phyloP scores from a whole-genome alignment of 2,888 invertebrate genomes.

The Drosophila peninsularis region DNA sequence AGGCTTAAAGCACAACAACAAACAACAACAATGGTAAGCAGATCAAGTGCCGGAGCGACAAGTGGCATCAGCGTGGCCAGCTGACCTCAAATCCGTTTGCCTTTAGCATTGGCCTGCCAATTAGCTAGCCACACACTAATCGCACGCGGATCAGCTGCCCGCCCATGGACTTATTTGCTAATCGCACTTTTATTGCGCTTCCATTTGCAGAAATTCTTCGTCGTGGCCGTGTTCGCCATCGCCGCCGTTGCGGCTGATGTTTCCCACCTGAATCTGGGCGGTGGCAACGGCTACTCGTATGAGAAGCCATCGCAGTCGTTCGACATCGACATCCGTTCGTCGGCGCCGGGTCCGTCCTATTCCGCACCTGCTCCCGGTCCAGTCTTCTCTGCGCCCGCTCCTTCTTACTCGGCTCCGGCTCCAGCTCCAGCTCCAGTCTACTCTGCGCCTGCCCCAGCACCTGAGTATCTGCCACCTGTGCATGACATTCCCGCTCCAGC shows the following conservation, averaged over 20 bases:
- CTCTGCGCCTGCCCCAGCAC: conserved; percentile 40
- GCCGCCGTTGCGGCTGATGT: conserved; percentile 72
- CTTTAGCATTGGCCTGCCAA: conserved; percentile 57
- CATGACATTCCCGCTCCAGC: conserved; percentile 21
- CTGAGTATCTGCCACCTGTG: conserved; percentile 34
- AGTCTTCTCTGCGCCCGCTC: conserved; percentile 8
- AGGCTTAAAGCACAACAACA: conserved; percentile 50
- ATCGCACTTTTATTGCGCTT: conserved; percentile 7
- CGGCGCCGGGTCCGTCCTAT: conserved; percentile 5
- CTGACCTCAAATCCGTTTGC: conserved; percentile 45
- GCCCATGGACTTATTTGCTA: conserved; percentile 25
- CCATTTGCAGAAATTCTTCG: conserved; percentile 66
- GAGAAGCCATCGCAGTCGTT: conserved; percentile 66
- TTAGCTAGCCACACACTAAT: conserved; percentile 34
- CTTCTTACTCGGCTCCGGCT: conserved; percentile 26
- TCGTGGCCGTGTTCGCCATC: conserved; percentile 69
- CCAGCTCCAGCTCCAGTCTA: conserved; percentile 11
- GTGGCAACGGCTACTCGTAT: conserved; percentile 65
- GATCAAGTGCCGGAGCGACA: conserved; percentile 21
- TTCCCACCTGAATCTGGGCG: conserved; percentile 69
- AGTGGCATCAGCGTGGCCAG: conserved; percentile 17
- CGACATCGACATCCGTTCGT: conserved; percentile 61
- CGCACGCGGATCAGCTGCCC: conserved; percentile 24
- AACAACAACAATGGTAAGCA: conserved; percentile 73
- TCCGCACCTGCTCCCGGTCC: conserved; percentile 20